phyloP scores from a whole-genome alignment of 2,888 invertebrate genomes.

The Parapristionchus giblindavisi region DNA sequence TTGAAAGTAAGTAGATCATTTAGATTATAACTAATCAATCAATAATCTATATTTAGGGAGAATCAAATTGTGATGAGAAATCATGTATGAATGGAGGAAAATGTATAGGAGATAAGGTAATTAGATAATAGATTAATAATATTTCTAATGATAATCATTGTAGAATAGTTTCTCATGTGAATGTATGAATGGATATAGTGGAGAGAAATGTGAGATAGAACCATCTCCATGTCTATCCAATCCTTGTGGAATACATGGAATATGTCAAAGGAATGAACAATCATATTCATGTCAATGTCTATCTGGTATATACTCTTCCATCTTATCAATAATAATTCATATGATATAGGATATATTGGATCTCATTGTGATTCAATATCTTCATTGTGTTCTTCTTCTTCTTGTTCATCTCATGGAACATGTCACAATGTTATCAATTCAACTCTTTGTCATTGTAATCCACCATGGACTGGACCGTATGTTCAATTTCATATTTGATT shows the following conservation, averaged over 20 bases:
- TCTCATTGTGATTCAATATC: conserved; percentile 51
- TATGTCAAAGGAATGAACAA: too few relatives aligned
- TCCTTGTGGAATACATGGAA: conserved; percentile 24
- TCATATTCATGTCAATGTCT: conserved; percentile 40
- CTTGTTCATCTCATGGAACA: conserved; percentile 48
- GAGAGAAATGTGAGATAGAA: conserved; percentile 52
- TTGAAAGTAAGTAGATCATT: not conserved
- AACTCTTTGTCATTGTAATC: conserved; percentile 50
- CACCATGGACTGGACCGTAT: conserved; percentile 25
- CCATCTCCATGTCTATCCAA: conserved; percentile 22
- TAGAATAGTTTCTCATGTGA: conserved; percentile 49
- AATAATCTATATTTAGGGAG: not conserved
- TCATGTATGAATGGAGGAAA: conserved; percentile 54
- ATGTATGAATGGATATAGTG: conserved; percentile 54
- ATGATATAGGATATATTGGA: conserved; percentile 54
- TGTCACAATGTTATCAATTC: conserved; percentile 51
- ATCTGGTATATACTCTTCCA: too few relatives aligned
- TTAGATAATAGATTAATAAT: too few relatives aligned
- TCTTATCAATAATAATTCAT: too few relatives aligned
- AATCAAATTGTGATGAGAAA: conserved; percentile 13
- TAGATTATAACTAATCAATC: not conserved
- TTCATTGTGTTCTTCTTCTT: conserved; percentile 50
- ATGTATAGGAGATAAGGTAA: conserved; percentile 38
- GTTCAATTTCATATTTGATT: not conserved
- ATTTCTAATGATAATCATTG: conserved; percentile 36